A percentile compares a stretch with the other conserved stretches of the same genome.
Conservation (phyloP, 2,888 invertebrate species). For the Chalcosyrphus nemorum region DNA sequence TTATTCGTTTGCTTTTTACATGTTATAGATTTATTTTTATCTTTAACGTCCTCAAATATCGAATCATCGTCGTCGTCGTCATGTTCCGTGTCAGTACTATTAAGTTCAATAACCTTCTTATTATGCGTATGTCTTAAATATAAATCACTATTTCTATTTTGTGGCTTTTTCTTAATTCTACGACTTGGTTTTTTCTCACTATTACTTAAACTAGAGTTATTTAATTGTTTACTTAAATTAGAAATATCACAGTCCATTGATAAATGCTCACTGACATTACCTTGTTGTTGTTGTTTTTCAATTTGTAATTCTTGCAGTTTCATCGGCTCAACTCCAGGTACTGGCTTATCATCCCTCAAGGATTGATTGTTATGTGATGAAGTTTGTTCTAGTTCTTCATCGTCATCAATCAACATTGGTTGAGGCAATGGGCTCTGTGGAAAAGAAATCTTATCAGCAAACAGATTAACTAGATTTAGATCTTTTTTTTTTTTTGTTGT, state of each 20-base stretch:
- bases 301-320: neutral
- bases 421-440: neutral
- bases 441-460: neutral
- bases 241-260: constrained; percentile 63
- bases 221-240: constrained; percentile 42
- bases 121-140: constrained; percentile 11
- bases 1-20: no score
- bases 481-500: no score
- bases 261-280: constrained; percentile 62
- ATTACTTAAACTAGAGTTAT: constrained; percentile 36
- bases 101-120: constrained; percentile 9
- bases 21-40: no score
- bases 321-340: neutral
- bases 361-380: neutral
- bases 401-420: constrained; percentile 2
- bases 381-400: constrained; percentile 18
- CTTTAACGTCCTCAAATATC: neutral
- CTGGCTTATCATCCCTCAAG: neutral
- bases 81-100: constrained; percentile 18
- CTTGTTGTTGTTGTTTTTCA: constrained; percentile 18
- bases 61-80: neutral
- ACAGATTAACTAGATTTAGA: neutral
- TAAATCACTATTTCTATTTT: constrained; percentile 31
- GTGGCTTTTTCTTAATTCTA: constrained; percentile 38
- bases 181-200: constrained; percentile 34